phyloP scores from a whole-genome alignment of 2,113 vertebrate species.

The Rynchops niger region DNA sequence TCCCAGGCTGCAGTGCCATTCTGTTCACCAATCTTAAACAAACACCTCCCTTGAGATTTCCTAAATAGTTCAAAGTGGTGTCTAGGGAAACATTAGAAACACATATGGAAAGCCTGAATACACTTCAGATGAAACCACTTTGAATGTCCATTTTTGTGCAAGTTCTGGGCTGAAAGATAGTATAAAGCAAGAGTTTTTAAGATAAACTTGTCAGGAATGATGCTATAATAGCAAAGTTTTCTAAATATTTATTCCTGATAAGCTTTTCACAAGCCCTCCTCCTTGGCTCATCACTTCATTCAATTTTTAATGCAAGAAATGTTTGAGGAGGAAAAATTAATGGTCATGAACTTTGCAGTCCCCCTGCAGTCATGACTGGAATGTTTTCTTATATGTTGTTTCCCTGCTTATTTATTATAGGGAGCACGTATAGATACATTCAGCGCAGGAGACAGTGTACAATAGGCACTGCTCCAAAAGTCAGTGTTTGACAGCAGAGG shows the following conservation, averaged over 20 bases:
- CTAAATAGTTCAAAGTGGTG: slow-evolving; percentile 44
- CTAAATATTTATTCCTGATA: slow-evolving; percentile 51
- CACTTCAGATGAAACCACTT: slow-evolving; percentile 12
- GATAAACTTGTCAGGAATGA: slow-evolving; percentile 43
- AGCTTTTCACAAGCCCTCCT: slow-evolving; percentile 16
- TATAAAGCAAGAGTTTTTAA: not conserved
- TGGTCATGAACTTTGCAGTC: not conserved
- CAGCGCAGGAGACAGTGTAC: not conserved
- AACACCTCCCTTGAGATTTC: slow-evolving; percentile 20
- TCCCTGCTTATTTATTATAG: not conserved
- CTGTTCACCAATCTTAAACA: slow-evolving; percentile 52
- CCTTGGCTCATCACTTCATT: not conserved
- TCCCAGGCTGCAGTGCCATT: slow-evolving; percentile 46
- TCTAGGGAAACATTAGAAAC: slow-evolving; percentile 54
- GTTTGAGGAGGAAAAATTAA: slow-evolving; percentile 5
- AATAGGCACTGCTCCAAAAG: not conserved
- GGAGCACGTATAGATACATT: not conserved
- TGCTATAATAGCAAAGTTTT: slow-evolving; percentile 14
- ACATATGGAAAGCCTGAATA: slow-evolving; percentile 22
- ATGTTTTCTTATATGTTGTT: not conserved
- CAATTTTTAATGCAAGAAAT: slow-evolving; percentile 27
- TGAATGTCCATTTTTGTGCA: slow-evolving; percentile 45
- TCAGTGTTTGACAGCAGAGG: not conserved
- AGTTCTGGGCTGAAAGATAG: not conserved
- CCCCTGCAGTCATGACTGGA: not conserved